phyloP scores from a whole-genome alignment of 2,113 vertebrate genomes.

The Periophthalmus modestus region DNA sequence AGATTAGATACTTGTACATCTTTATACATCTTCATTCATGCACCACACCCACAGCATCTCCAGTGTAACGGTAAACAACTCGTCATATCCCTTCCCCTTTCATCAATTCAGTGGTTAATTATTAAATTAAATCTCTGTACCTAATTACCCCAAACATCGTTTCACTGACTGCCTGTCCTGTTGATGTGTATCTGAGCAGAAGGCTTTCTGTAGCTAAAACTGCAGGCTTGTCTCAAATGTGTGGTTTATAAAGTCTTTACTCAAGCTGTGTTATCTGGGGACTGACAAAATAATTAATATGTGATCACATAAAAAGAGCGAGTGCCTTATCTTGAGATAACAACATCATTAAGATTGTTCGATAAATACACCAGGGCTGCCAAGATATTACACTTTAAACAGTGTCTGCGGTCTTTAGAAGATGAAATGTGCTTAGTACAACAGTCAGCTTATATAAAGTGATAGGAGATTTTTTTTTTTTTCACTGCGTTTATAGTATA shows the following conservation, averaged over 20 bases:
- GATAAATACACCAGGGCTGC: conserved; percentile 34
- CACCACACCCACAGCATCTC: neutral
- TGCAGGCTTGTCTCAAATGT: conserved; percentile 4
- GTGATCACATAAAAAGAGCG: conserved; percentile 27
- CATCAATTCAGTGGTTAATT: too few relatives aligned
- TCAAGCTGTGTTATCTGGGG: conserved; percentile 30
- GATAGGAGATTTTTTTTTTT: neutral
- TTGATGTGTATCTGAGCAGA: neutral
- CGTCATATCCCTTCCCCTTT: too few relatives aligned
- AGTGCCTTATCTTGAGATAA: conserved; percentile 45
- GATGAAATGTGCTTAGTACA: neutral
- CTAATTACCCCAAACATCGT: neutral
- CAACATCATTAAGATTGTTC: conserved; percentile 49
- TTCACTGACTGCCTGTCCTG: neutral
- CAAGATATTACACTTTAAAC: conserved; percentile 29
- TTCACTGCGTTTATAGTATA: too few relatives aligned
- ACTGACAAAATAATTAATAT: conserved; percentile 46
- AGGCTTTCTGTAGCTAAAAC: neutral
- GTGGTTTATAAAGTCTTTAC: conserved; percentile 9
- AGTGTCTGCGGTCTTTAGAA: conserved; percentile 3
- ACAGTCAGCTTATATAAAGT: conserved; percentile 2
- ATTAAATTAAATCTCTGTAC: neutral
- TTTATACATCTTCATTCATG: neutral
- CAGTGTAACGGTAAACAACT: neutral
- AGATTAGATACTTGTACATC: too few relatives aligned